A percentile compares a stretch with the other conserved stretches of the same genome.
These are phyloP conservation scores for Tricholauxania praeusta DNA, from an alignment of 2,888 invertebrate genomes.

Conservation along the genomic window DNA sequence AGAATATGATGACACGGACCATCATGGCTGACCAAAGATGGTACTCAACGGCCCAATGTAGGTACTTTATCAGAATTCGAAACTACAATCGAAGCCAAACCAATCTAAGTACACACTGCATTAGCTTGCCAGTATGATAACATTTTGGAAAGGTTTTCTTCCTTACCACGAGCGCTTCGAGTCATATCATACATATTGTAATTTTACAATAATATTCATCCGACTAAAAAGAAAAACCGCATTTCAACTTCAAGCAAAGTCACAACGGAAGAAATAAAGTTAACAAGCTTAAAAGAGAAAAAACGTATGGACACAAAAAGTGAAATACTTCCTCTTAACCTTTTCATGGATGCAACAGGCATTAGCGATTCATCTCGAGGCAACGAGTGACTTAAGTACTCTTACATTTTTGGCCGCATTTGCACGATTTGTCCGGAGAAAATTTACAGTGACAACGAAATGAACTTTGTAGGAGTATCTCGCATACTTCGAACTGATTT, in stretches of 20 bases:
- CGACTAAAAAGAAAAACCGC: no score
- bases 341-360: conserved; percentile 25
- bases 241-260: neutral
- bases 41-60: neutral
- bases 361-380: neutral
- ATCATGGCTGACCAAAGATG: conserved; percentile 8
- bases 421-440: no score
- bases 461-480: no score
- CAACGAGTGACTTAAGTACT: no score
- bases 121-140: conserved; percentile 20
- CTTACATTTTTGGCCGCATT: no score
- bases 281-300: neutral
- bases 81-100: conserved; percentile 30
- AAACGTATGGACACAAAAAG: conserved; percentile 26
- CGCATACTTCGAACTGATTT: no score
- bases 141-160: conserved; percentile 31
- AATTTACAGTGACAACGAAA: no score
- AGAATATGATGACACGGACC: conserved; percentile 39
- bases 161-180: conserved; percentile 27
- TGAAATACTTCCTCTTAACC: conserved; percentile 34
- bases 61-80: neutral
- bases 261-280: neutral
- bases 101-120: neutral
- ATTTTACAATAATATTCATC: conserved; percentile 8
- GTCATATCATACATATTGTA: conserved; percentile 35